These are phyloP conservation scores for Sebastes minor DNA, from an alignment of 2,797 vertebrate genomes.

Conservation along the genomic window DNA sequence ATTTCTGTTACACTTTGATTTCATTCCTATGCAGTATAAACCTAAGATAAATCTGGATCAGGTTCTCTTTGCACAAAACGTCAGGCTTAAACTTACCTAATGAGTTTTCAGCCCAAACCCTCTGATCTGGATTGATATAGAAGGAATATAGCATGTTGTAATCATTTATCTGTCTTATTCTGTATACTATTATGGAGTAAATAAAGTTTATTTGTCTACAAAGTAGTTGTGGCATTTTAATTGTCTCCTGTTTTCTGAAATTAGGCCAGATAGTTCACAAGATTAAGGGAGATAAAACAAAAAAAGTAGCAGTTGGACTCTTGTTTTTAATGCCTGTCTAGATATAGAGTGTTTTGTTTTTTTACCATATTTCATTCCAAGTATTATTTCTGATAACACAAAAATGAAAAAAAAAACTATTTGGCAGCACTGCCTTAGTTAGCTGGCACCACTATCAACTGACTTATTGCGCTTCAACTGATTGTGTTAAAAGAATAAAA, in stretches of 20 bases:
- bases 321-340: neutral
- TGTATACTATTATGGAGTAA: neutral
- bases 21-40: neutral
- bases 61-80: slow-evolving; percentile 26
- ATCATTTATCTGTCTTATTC: neutral
- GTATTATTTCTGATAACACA: neutral
- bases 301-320: neutral
- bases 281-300: neutral
- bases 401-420: neutral
- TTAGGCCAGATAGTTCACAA: neutral
- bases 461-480: neutral
- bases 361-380: neutral
- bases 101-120: neutral
- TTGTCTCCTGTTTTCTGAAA: neutral
- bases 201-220: slow-evolving; percentile 15
- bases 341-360: neutral
- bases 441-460: neutral
- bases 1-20: neutral
- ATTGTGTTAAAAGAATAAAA: neutral
- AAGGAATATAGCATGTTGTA: neutral
- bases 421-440: neutral
- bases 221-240: neutral
- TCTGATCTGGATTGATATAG: neutral
- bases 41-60: slow-evolving; percentile 4
- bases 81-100: neutral